Percentiles rank a stretch among this genome's conserved stretches.
phyloP scores from a whole-genome alignment of 2,113 vertebrate genomes.

The Isurus oxyrinchus region DNA sequence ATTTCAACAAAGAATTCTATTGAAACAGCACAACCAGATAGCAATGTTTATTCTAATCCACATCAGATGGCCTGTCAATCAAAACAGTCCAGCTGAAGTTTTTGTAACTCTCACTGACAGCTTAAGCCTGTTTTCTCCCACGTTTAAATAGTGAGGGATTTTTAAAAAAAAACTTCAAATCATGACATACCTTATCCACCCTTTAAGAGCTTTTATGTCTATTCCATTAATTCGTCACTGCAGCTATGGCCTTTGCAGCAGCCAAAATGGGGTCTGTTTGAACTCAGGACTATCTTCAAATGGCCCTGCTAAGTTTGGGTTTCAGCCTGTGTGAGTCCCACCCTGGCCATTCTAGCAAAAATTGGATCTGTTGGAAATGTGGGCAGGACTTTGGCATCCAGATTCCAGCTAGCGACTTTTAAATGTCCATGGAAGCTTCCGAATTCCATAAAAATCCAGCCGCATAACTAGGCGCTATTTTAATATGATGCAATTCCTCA shows the following conservation, averaged over 20 bases:
- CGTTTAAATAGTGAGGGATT: neutral
- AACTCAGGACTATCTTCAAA: neutral
- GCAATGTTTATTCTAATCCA: neutral
- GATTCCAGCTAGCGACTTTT: too few species aligned
- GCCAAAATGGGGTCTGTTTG: neutral
- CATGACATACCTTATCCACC: too few species aligned
- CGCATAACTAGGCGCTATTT: too few species aligned
- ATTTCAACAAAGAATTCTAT: neutral
- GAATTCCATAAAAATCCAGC: too few species aligned
- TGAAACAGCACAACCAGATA: neutral
- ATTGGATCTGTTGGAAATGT: too few species aligned
- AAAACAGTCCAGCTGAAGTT: neutral
- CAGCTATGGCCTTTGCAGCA: neutral
- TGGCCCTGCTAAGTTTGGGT: too few species aligned
- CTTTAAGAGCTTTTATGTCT: neutral
- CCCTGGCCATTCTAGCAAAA: too few species aligned
- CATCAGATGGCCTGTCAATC: neutral
- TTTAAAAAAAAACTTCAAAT: neutral
- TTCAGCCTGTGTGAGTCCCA: too few species aligned
- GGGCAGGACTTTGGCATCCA: too few species aligned
- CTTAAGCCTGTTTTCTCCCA: neutral
- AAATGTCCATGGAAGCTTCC: too few species aligned
- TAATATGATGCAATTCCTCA: too few species aligned
- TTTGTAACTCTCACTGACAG: neutral
- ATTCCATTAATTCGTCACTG: neutral